Base-by-base conservation (phyloP, 2,113 vertebrate species). In the Lophura nycthemera region DNA sequence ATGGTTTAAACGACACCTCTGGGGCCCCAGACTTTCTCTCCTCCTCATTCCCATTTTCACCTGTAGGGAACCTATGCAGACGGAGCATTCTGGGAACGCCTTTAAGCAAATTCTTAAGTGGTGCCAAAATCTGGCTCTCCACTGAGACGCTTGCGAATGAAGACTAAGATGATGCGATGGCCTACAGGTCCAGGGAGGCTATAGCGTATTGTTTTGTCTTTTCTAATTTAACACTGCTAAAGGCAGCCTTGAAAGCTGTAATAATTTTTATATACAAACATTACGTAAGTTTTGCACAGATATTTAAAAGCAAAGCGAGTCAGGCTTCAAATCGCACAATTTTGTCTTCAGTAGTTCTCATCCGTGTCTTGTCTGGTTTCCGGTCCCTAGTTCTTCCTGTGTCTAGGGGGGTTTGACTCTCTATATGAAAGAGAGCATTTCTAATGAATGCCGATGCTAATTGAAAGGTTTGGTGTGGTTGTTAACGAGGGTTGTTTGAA, bases 81-180 rank as follows among this genome's bases (percentile, higher is more conserved):
- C 98, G 98, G 13, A 98, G 98, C 96, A 98, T 99, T 92, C 96
- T 98, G 56, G 99, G 99, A 80, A 99, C 99, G 5, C 99, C 99
- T 4, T 97, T 99, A 45, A 99, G 98, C 97, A 99, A 99, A 91
- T 99, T 99, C 93, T 96, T 99, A 94, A 99, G 98, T 29, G 99
- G 99, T 88, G 99, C 99, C 92, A 99, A 98, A 95, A 99, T 98
- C 93, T 99, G 99, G 99, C 97, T 99, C 47, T 99, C 99, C 54
- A 99, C 99, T 0, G 99, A 99, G 98, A 99, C 99, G 0, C 98
- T 99, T 45, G 98, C 98, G 74, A 99, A 98, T 29, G 99, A 99
- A 92, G 98, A 98, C 93, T 98, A 36, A 97, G 43, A 3, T 4
- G 29, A 34, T 11, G 52, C 10, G 7, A 63, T 40, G 86, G 82